Evolutionary conservation across 2,888 invertebrate species (phyloP).

Genomic region (Blomia tropicalis): DNA sequence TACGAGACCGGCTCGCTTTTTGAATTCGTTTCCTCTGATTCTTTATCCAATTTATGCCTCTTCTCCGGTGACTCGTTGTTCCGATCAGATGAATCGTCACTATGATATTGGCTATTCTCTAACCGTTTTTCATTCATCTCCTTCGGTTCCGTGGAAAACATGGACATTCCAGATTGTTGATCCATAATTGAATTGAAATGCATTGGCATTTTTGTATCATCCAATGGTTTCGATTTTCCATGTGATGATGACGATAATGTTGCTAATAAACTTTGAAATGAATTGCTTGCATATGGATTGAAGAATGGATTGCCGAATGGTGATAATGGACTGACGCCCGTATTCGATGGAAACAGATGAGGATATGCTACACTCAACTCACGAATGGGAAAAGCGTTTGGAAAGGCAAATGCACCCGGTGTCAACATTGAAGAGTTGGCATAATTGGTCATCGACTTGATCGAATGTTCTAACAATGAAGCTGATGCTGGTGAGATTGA

Average conservation of each 20-base stretch:
- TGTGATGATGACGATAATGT: constrained; percentile 45
- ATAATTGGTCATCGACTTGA: constrained; percentile 16
- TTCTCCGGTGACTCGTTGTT: constrained; percentile 4
- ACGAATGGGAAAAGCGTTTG: constrained; percentile 21
- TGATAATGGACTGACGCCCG: constrained; percentile 7
- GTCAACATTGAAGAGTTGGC: constrained; percentile 19
- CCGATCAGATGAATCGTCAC: neutral
- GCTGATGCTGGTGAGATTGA: constrained; percentile 5
- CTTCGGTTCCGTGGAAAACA: neutral
- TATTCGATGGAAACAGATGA: constrained; percentile 17
- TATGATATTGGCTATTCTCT: neutral
- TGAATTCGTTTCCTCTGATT: neutral
- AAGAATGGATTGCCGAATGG: constrained; percentile 39
- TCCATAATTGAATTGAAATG: constrained; percentile 13
- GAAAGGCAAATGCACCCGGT: constrained; percentile 12
- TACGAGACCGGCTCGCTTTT: neutral
- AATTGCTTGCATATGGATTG: constrained; percentile 40
- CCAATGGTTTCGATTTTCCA: constrained; percentile 16
- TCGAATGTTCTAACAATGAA: constrained; percentile 18
- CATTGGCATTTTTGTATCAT: constrained; percentile 12
- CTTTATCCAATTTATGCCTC: neutral
- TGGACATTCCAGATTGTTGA: constrained; percentile 12
- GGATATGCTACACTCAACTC: constrained; percentile 22
- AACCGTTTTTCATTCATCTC: neutral
- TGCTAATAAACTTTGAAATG: constrained; percentile 69